These are phyloP conservation scores for Camelus bactrianus DNA, from an alignment of 2,113 vertebrate genomes.

Conservation along the genomic window DNA sequence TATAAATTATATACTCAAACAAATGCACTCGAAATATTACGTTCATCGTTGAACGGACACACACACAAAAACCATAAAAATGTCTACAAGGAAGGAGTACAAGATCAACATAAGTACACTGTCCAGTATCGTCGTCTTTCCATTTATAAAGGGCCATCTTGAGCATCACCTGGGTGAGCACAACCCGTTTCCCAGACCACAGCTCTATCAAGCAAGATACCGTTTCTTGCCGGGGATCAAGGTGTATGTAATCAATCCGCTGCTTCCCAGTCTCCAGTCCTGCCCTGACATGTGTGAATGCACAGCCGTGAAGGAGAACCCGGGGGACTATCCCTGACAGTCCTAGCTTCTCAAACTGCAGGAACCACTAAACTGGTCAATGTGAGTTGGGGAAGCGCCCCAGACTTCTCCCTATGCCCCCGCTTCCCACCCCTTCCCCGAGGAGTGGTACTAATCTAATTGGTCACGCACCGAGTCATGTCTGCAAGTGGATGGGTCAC, in stretches of 20 bases:
- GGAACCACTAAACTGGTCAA: not conserved
- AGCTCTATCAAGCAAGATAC: not conserved
- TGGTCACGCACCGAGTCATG: not conserved
- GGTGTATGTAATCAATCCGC: fast-evolving
- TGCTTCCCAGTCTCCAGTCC: not conserved
- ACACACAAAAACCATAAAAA: not conserved
- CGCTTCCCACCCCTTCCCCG: not conserved
- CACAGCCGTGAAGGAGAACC: not conserved
- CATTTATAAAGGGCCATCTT: fast-evolving
- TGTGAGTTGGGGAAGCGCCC: not conserved
- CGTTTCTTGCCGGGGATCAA: not conserved
- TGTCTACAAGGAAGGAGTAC: not conserved
- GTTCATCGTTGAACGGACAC: not conserved
- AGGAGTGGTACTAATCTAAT: not conserved
- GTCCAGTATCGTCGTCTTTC: fast-evolving
- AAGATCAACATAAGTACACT: not conserved
- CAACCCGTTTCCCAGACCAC: not conserved
- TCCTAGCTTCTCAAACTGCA: not conserved
- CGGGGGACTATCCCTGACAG: fast-evolving
- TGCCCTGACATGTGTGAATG: not conserved
- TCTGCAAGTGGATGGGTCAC: not conserved
- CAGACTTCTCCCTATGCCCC: not conserved
- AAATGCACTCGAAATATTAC: not conserved
- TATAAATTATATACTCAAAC: not conserved
- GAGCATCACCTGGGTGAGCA: no score